These are phyloP conservation scores for Oreochromis mossambicus DNA, from an alignment of 2,797 vertebrate species.

Conservation along the genomic window DNA sequence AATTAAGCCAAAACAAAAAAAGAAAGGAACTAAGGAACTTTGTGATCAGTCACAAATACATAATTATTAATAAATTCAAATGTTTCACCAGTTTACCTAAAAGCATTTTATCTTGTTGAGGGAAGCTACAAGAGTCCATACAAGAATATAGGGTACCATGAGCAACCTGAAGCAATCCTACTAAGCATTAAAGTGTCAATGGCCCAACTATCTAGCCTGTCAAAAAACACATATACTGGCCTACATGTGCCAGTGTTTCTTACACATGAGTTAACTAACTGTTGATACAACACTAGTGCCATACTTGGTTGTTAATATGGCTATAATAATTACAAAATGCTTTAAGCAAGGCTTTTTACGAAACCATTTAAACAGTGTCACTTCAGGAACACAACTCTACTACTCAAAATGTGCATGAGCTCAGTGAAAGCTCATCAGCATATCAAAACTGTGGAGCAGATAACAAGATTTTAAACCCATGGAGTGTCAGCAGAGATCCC, in stretches of 20 bases:
- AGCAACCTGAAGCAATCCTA: not conserved
- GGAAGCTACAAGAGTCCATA: not conserved
- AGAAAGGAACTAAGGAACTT: not conserved
- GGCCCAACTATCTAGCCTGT: not conserved
- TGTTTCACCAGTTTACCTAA: not conserved
- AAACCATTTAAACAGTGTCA: not conserved
- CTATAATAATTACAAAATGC: conserved; percentile 12
- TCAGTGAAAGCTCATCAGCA: conserved; percentile 16
- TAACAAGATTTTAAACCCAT: conserved; percentile 16
- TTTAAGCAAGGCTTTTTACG: not conserved
- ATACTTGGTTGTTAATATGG: not conserved
- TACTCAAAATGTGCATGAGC: not conserved
- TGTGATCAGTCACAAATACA: not conserved
- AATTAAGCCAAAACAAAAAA: not conserved
- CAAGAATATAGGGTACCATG: not conserved
- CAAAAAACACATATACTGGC: not conserved
- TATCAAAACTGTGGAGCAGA: conserved; percentile 18
- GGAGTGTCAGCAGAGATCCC: conserved; percentile 1
- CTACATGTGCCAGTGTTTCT: not conserved
- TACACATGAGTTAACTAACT: not conserved
- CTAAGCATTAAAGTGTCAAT: not conserved
- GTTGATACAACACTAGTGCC: not conserved
- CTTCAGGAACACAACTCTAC: not conserved
- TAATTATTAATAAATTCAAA: not conserved
- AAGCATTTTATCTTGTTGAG: not conserved